Conservation (phyloP, 1,140 invertebrate genomes). For the Helicorthomorpha holstii region DNA sequence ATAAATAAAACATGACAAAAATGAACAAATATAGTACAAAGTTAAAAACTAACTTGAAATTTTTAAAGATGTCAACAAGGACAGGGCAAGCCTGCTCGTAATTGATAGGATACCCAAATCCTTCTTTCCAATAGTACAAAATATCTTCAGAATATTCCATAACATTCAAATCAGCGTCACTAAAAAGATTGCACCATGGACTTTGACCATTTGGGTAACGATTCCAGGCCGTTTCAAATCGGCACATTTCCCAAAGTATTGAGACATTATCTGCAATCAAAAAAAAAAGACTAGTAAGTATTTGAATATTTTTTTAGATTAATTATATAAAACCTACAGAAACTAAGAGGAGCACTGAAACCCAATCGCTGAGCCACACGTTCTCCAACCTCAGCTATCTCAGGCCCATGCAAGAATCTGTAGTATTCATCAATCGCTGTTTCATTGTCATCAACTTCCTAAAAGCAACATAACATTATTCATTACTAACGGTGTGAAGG, state of each 20-base stretch:
- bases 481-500: background rate
- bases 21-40: conserved; percentile 12
- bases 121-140: conserved; percentile 66
- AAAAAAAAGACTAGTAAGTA: background rate
- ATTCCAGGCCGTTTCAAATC: conserved; percentile 59
- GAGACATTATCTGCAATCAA: conserved; percentile 19
- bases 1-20: background rate
- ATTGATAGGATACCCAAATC: conserved; percentile 60
- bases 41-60: conserved; percentile 52
- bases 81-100: conserved; percentile 56
- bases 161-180: conserved; percentile 41
- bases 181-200: conserved; percentile 50
- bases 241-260: conserved; percentile 50
- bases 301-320: background rate
- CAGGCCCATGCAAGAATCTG: background rate
- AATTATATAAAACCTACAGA: background rate
- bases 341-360: background rate
- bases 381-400: background rate
- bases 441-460: background rate
- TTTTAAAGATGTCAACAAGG: conserved; percentile 38
- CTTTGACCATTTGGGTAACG: conserved; percentile 29
- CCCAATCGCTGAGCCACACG: background rate
- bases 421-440: background rate
- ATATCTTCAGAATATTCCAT: conserved; percentile 63
- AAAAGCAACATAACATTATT: background rate